Conservation (phyloP, 23 tunicate genomes). For the Trididemnum nubilum region DNA sequence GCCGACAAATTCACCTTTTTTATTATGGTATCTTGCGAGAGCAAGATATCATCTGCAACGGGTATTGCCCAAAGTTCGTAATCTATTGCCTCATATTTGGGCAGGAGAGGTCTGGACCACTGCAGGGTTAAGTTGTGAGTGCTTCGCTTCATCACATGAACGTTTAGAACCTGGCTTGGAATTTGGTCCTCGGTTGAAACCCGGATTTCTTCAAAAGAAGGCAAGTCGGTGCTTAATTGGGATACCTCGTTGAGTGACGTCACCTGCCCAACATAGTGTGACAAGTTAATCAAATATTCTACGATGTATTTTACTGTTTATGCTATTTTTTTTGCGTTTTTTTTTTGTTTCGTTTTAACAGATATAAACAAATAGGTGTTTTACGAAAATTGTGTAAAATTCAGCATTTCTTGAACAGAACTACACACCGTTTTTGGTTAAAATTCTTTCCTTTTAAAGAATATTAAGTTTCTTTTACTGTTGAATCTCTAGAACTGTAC, state of each 20-base stretch:
- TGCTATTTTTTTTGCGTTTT: too few relatives aligned
- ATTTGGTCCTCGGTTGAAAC: slow-evolving; percentile 56
- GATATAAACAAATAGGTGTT: too few relatives aligned
- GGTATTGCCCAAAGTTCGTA: neutral
- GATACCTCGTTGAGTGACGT: slow-evolving; percentile 69
- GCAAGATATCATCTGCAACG: neutral
- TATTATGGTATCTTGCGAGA: neutral
- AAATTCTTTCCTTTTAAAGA: too few relatives aligned
- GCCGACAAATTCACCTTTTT: neutral
- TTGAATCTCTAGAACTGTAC: too few relatives aligned
- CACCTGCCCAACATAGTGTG: slow-evolving; percentile 41
- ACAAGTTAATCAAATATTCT: neutral
- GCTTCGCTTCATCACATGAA: neutral
- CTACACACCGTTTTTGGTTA: too few relatives aligned
- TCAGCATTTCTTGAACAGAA: too few relatives aligned
- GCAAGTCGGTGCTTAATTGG: neutral
- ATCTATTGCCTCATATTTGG: neutral
- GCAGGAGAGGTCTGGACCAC: slow-evolving; percentile 45
- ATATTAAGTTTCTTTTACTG: too few relatives aligned
- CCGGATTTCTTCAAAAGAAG: slow-evolving; percentile 18
- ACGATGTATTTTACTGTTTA: too few relatives aligned
- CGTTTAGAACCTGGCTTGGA: slow-evolving; percentile 32
- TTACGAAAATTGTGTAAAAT: too few relatives aligned
- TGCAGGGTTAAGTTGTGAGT: slow-evolving; percentile 27
- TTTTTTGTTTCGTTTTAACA: too few relatives aligned